These are phyloP conservation scores for Telmatochromis sp. DNA, from an alignment of 2,113 vertebrate genomes.

Conservation along the genomic window DNA sequence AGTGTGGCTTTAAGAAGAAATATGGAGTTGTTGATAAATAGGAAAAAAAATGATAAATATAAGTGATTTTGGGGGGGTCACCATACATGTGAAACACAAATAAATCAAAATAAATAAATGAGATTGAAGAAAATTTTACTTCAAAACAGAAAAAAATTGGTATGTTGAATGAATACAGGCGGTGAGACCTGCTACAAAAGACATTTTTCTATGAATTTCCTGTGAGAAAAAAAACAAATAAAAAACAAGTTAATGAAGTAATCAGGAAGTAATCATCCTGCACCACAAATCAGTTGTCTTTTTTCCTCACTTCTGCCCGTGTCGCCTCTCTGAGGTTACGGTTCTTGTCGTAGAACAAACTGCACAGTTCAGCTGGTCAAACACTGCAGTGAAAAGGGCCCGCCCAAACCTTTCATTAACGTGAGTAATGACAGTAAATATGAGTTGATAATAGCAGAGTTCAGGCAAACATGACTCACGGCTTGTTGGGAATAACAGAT, in stretches of 20 bases:
- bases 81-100: neutral
- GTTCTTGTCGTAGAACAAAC: neutral
- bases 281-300: neutral
- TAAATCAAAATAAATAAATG: neutral
- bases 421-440: slow-evolving; percentile 27
- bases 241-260: neutral
- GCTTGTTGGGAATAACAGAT: neutral
- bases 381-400: slow-evolving; percentile 11
- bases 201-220: neutral
- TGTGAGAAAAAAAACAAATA: neutral
- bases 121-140: neutral
- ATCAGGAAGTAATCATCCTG: neutral
- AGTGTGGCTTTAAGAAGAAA: neutral
- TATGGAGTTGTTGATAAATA: neutral
- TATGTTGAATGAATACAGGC: neutral
- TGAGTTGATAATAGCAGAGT: slow-evolving; percentile 28
- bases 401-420: slow-evolving; percentile 13
- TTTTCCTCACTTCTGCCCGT: neutral
- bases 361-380: slow-evolving; percentile 44
- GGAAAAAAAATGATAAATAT: neutral
- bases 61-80: fast-evolving
- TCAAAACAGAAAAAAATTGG: neutral
- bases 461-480: slow-evolving; percentile 7
- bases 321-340: neutral
- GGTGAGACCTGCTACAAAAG: neutral